Base-by-base conservation (phyloP, 1,140 invertebrate species). In the Lerema accius region DNA sequence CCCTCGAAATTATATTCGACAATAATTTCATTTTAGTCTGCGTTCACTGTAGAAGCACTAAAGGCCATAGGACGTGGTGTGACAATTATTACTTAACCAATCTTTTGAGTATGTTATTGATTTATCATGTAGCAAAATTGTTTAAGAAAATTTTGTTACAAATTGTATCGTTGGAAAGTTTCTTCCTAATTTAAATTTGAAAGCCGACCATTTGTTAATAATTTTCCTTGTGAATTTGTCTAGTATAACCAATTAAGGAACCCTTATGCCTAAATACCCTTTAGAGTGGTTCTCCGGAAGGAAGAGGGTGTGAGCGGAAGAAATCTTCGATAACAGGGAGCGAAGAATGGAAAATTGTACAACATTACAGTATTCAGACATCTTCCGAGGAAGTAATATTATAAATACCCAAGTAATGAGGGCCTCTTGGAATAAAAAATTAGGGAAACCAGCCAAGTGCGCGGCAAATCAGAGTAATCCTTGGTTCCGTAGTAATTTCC, bases 211-310 rank as follows among this genome's bases (percentile, higher is more conserved):
- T 55, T 42, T 15, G 17, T 10, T 56, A 11, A 26, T 11, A 56
- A 61, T 67, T 76, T 73, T 71, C 56, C 66, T 70, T 67, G 69
- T 65, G 74, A 76, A 79, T 71, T 79, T 48, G 61, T 62, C 73
- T 75, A 71, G 84, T 75, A 82, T 81, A 81, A 78, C 78, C 85
- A 88, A 88, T 88, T 86, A 88, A 78, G 80, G 71, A 75, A 74
- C 77, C 75, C 74, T 84, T 82, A 80, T 88, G 78, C 75, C 73
- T 82, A 84, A 86, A 84, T 80, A 84, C 77, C 78, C 74, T 78
- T 80, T 84, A 76, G 78, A 84, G 83, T 81, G 75, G 80, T 76
- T 80, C 58, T 62, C 63, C 64, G 78, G 76, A 86, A 79, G 78
- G 77, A 86, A 89, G 76, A 82, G 83, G 84, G 80, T 67, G 80